Percentiles rank a stretch among this genome's conserved stretches.
phyloP scores from a whole-genome alignment of 2,888 invertebrate genomes.

The Blera fallax region DNA sequence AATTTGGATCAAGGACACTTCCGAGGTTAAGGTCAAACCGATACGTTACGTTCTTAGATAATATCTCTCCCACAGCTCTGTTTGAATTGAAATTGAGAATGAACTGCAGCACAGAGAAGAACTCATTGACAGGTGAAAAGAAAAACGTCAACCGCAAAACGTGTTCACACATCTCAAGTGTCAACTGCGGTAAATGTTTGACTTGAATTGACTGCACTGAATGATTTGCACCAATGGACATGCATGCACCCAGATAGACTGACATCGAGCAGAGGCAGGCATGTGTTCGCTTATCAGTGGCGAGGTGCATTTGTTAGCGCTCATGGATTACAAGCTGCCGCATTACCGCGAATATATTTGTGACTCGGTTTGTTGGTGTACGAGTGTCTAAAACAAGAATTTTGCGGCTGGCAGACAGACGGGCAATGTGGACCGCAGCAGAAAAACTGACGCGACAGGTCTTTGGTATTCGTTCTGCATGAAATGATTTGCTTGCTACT shows the following conservation, averaged over 20 bases:
- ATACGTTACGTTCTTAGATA: not conserved
- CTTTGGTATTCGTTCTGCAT: slow-evolving; percentile 36
- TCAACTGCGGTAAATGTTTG: slow-evolving; percentile 23
- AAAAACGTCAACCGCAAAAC: not conserved
- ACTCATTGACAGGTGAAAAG: not conserved
- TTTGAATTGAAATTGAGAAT: not conserved
- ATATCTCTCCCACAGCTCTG: not conserved
- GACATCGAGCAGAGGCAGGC: slow-evolving; percentile 12
- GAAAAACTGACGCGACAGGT: slow-evolving; percentile 23
- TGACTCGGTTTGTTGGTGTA: not conserved
- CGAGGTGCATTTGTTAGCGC: not conserved
- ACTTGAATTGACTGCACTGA: not conserved
- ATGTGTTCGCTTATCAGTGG: slow-evolving; percentile 37
- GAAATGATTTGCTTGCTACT: slow-evolving; percentile 31
- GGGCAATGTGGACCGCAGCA: not conserved
- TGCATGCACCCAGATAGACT: slow-evolving; percentile 15
- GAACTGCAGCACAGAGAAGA: not conserved
- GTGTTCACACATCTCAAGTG: slow-evolving; percentile 33
- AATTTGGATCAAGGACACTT: slow-evolving; percentile 14
- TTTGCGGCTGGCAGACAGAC: slow-evolving; percentile 7
- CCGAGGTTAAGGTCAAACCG: slow-evolving; percentile 45
- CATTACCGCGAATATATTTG: not conserved
- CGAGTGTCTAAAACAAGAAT: not conserved
- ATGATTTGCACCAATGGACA: slow-evolving; percentile 18
- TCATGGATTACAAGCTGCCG: slow-evolving; percentile 2